phyloP scores from a whole-genome alignment of 2,797 vertebrate species.

The Eulemur coronatus region DNA sequence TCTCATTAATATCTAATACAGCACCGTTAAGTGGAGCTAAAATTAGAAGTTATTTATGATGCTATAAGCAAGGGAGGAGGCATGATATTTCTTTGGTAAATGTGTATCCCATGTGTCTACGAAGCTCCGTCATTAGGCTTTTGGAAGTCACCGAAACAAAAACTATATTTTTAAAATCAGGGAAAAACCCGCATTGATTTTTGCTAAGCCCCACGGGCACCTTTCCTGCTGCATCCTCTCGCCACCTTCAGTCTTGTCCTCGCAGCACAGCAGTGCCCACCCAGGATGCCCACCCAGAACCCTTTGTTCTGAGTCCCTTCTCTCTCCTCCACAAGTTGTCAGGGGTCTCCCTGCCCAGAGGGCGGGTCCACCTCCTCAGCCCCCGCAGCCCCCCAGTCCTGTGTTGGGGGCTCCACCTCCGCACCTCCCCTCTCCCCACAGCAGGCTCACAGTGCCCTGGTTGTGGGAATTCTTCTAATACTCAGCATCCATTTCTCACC shows the following conservation, averaged over 20 bases:
- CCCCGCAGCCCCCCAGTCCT: background rate
- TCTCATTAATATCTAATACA: background rate
- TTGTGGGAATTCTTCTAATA: fast-evolving
- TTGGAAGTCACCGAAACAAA: background rate
- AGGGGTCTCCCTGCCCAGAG: background rate
- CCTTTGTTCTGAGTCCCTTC: background rate
- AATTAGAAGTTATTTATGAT: background rate
- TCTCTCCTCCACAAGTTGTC: background rate
- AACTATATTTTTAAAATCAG: background rate
- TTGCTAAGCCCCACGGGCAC: too few species aligned
- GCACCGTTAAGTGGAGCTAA: background rate
- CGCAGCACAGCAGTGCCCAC: background rate
- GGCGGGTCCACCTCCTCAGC: fast-evolving
- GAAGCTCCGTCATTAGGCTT: background rate
- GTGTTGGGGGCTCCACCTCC: background rate
- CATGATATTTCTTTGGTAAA: background rate
- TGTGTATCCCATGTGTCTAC: background rate
- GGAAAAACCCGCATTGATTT: background rate
- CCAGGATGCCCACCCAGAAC: too few species aligned
- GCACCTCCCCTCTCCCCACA: background rate
- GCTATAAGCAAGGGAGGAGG: background rate
- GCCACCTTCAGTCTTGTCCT: background rate
- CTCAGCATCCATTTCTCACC: background rate
- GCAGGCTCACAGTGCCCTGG: background rate
- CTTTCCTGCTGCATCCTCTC: background rate